Conservation (phyloP, 2,797 vertebrate genomes). For the Enteromius paludinosus region DNA sequence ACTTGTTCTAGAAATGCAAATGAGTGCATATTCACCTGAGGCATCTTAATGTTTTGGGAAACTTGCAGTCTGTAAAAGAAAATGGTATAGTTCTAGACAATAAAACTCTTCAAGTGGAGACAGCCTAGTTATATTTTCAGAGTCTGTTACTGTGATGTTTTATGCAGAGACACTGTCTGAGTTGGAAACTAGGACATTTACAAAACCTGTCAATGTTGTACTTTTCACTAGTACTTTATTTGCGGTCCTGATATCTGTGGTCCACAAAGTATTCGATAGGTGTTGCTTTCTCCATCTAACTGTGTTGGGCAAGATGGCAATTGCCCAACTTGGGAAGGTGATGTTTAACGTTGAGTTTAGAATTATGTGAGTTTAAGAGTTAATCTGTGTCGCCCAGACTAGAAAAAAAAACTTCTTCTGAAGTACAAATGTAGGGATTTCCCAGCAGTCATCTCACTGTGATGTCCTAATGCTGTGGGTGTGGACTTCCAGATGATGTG, state of each 20-base stretch:
- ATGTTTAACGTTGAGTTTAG: neutral
- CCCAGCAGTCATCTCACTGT: neutral
- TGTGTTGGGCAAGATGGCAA: neutral
- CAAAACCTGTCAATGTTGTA: neutral
- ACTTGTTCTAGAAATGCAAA: neutral
- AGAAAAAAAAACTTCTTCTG: neutral
- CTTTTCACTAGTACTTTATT: neutral
- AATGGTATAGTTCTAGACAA: neutral
- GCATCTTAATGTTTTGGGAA: neutral
- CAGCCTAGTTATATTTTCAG: neutral
- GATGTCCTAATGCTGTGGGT: slow-evolving; percentile 13
- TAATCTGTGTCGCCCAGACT: neutral
- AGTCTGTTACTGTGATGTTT: neutral
- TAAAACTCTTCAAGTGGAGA: neutral
- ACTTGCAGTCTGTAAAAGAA: neutral
- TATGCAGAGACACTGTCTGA: neutral
- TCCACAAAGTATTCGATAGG: neutral
- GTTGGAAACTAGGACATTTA: slow-evolving; percentile 4
- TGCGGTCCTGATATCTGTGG: neutral
- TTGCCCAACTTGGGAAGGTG: neutral
- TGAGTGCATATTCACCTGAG: neutral
- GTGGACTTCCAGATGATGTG: neutral
- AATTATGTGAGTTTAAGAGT: neutral
- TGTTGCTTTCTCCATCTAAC: neutral
- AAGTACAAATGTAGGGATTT: neutral